Evolutionary conservation across 2,113 vertebrate genomes (phyloP).

Genomic region (Prunella fulvescens): DNA sequence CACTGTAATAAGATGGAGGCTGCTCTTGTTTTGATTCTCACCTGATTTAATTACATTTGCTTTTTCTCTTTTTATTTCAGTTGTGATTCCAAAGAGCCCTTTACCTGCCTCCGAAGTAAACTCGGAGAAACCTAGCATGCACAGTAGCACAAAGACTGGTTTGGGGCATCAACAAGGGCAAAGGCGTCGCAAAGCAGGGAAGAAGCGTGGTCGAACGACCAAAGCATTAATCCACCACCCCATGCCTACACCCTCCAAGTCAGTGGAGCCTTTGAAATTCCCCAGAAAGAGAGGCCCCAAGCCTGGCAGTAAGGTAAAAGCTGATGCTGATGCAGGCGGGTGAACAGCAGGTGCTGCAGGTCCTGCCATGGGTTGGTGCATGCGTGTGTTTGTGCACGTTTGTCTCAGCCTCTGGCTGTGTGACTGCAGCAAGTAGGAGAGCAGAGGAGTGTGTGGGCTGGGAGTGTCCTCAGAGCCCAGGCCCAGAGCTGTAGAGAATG

Average conservation of each 20-base stretch:
- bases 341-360: constrained; percentile 44
- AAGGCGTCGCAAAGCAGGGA: constrained; percentile 89
- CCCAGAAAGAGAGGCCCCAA: constrained; percentile 97
- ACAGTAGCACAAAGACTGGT: constrained; percentile 78
- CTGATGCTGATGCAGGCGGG: constrained; percentile 60
- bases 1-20: constrained; percentile 25
- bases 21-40: constrained; percentile 25
- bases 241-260: constrained; percentile 76
- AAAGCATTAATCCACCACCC: constrained; percentile 80
- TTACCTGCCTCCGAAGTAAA: constrained; percentile 82
- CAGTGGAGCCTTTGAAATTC: constrained; percentile 88
- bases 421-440: constrained; percentile 50
- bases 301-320: constrained; percentile 93
- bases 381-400: constrained; percentile 27
- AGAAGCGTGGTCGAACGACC: constrained; percentile 88
- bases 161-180: constrained; percentile 79
- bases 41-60: constrained; percentile 37
- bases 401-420: constrained; percentile 49
- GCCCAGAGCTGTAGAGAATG: constrained; percentile 19
- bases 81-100: constrained; percentile 88
- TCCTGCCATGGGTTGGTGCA: constrained; percentile 25
- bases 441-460: neutral
- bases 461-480: constrained; percentile 11
- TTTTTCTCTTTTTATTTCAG: constrained; percentile 75
- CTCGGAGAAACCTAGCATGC: constrained; percentile 83